Percentiles rank a stretch among this genome's conserved stretches.
Evolutionary conservation across 2,888 invertebrate genomes (phyloP).

Genomic region (Noctua janthe): DNA sequence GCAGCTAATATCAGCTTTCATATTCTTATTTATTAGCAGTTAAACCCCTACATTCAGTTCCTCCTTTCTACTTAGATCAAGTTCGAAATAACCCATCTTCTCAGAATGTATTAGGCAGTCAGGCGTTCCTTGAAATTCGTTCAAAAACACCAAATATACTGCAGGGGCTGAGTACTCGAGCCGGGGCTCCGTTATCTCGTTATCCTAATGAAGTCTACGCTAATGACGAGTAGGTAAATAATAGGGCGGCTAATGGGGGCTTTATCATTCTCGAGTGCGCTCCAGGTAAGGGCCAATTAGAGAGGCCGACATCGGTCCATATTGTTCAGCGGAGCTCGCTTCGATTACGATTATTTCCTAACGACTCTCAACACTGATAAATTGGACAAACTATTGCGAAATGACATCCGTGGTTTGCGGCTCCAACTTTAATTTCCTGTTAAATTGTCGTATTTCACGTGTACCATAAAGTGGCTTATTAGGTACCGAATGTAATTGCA

Average conservation of each 20-base stretch:
- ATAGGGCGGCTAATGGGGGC: conserved; percentile 91
- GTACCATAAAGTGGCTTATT: conserved; percentile 68
- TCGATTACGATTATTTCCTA: conserved; percentile 90
- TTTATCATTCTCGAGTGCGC: conserved; percentile 91
- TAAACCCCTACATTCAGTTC: conserved; percentile 1
- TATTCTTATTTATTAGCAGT: conserved; percentile 14
- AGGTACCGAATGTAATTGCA: conserved; percentile 70
- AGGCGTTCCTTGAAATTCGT: conserved; percentile 79
- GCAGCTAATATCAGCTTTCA: conserved; percentile 1
- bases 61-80: conserved; percentile 10
- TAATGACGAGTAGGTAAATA: conserved; percentile 91
- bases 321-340: conserved; percentile 89
- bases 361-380: conserved; percentile 88
- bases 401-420: conserved; percentile 87
- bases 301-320: conserved; percentile 89
- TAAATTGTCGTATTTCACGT: conserved; percentile 80
- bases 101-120: conserved; percentile 61
- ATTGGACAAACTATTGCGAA: conserved; percentile 90
- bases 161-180: conserved; percentile 81
- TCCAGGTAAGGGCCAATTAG: conserved; percentile 91
- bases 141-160: conserved; percentile 87
- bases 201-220: conserved; percentile 91
- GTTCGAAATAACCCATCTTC: conserved; percentile 24
- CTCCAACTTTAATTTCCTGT: conserved; percentile 84
- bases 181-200: conserved; percentile 89